Evolutionary conservation across 2,113 vertebrate species (phyloP).

Genomic region (Gorilla gorilla): DNA sequence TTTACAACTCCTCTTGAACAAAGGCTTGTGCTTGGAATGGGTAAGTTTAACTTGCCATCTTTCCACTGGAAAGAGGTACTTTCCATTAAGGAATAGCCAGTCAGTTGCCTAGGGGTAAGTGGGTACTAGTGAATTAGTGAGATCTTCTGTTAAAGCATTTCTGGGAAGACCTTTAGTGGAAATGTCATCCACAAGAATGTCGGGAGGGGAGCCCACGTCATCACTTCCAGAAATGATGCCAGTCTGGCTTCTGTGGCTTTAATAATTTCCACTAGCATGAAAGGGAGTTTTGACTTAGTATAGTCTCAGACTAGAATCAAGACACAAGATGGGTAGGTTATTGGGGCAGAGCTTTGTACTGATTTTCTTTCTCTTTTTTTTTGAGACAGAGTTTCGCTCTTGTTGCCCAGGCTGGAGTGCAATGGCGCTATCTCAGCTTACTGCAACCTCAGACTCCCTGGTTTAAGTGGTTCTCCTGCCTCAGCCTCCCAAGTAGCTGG

Average conservation of each 20-base stretch:
- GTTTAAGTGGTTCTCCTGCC: no score
- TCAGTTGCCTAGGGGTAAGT: background rate
- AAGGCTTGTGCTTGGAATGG: background rate
- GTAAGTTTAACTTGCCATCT: background rate
- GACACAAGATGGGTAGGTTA: background rate
- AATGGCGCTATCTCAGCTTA: no score
- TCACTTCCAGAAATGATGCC: background rate
- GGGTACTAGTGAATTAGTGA: background rate
- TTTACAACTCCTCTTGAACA: background rate
- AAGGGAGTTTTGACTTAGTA: background rate
- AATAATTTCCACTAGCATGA: background rate
- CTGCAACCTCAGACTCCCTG: no score
- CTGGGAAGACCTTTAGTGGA: constrained; percentile 4
- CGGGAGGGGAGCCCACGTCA: fast-evolving
- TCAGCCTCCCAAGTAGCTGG: no score
- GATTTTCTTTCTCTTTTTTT: background rate
- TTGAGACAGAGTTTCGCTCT: no score
- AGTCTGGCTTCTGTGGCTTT: constrained; percentile 29
- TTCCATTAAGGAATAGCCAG: background rate
- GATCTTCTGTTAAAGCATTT: background rate
- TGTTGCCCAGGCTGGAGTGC: no score
- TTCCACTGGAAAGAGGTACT: background rate
- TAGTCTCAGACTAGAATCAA: background rate
- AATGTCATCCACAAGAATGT: background rate
- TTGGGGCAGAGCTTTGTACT: background rate